phyloP scores from a whole-genome alignment of 2,797 vertebrate species.

The Hydrocynus forskahlii region DNA sequence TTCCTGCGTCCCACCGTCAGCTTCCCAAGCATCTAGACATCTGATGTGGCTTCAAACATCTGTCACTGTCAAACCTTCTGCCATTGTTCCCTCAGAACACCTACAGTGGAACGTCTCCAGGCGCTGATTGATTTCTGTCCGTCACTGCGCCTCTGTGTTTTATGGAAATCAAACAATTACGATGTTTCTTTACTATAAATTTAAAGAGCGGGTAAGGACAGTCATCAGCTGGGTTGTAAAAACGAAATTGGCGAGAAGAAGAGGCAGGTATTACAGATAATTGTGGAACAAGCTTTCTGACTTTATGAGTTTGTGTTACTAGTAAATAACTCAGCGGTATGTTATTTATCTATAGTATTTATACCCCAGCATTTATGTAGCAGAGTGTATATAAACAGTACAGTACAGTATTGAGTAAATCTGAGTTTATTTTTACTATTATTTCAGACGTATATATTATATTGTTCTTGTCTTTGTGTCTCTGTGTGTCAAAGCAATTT shows the following conservation, averaged over 20 bases:
- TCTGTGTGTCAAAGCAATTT: too few species aligned
- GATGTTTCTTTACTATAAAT: not conserved
- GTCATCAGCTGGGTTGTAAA: conserved; percentile 30
- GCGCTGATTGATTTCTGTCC: not conserved
- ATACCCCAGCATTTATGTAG: too few species aligned
- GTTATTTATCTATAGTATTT: too few species aligned
- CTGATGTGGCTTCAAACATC: conserved; percentile 41
- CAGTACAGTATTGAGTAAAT: too few species aligned
- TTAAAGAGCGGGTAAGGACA: conserved; percentile 8
- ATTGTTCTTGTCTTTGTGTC: not conserved
- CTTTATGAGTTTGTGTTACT: too few species aligned
- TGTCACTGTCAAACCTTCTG: not conserved
- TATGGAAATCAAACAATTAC: not conserved
- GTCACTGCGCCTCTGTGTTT: not conserved
- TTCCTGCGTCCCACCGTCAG: conserved; percentile 51
- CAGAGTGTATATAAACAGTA: too few species aligned
- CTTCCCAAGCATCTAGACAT: conserved; percentile 37
- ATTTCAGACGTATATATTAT: not conserved
- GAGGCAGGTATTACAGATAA: conserved; percentile 39
- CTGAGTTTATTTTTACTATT: too few species aligned
- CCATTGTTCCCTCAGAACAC: conserved; percentile 28
- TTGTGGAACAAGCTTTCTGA: conserved; percentile 23
- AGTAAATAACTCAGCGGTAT: too few species aligned
- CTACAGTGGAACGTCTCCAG: conserved; percentile 8
- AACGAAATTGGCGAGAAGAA: conserved; percentile 13